These are phyloP conservation scores for Xiphophorus couchianus DNA, from an alignment of 2,113 vertebrate genomes.

Conservation along the genomic window DNA sequence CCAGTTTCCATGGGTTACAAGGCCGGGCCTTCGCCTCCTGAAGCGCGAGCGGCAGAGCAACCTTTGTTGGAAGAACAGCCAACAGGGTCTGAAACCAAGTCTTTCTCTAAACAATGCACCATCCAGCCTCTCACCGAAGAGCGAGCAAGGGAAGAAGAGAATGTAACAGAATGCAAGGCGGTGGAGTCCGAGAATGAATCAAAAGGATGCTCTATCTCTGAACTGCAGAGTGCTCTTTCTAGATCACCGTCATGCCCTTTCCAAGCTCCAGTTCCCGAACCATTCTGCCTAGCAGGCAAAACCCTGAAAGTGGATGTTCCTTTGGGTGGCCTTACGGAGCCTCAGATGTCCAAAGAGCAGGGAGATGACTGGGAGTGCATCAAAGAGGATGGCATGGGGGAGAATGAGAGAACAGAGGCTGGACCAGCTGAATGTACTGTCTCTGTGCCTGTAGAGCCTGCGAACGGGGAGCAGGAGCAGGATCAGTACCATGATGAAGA, in stretches of 20 bases:
- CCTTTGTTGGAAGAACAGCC: constrained; percentile 84
- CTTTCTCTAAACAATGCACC: constrained; percentile 51
- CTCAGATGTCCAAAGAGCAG: constrained; percentile 57
- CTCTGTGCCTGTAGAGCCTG: constrained; percentile 41
- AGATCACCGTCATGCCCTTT: constrained; percentile 55
- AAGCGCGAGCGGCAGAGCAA: constrained; percentile 84
- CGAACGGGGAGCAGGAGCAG: constrained; percentile 10
- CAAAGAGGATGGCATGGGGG: constrained; percentile 47
- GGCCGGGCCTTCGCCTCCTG: constrained; percentile 80
- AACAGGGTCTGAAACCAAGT: constrained; percentile 51
- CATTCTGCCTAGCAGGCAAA: constrained; percentile 43
- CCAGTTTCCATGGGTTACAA: constrained; percentile 82
- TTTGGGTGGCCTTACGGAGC: constrained; percentile 51
- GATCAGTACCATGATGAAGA: constrained; percentile 28
- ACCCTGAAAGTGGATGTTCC: constrained; percentile 56
- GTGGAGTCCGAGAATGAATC: constrained; percentile 48
- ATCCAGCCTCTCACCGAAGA: constrained; percentile 51
- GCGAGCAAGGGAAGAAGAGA: constrained; percentile 42
- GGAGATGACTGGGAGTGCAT: constrained; percentile 39
- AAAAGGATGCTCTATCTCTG: constrained; percentile 47
- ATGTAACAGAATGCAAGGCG: constrained; percentile 49
- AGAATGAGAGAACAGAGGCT: constrained; percentile 31
- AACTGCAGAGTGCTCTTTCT: constrained; percentile 39
- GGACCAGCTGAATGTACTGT: constrained; percentile 51
- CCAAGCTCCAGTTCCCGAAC: constrained; percentile 39